Base-by-base conservation (phyloP, 2,888 invertebrate genomes). In the Protophormia terraenovae region DNA sequence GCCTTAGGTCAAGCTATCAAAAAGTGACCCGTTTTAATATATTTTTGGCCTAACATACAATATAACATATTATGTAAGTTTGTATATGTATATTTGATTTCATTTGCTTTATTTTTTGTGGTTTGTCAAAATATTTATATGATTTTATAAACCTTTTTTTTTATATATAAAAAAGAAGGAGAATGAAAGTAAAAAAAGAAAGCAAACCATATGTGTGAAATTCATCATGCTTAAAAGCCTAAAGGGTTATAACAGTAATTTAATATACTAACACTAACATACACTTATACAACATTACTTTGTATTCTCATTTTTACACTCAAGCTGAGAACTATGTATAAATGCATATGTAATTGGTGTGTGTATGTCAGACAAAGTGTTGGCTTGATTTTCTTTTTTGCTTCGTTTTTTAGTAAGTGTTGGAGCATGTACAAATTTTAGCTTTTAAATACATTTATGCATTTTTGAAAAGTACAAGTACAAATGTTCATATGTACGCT, bases 131-230 rank as follows among this genome's bases (percentile, higher is more conserved):
- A n/a, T 58, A n/a, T 10, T n/a, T n/a, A 2, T 4, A 6, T 4
- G 8, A 7, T 45, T 45, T 19, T 19, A 12, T 22, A 22, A 3
- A 66, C 66, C 10, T 66, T 29, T 27, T n/a, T 62, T 19, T 19
- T 10, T 14, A 14, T n/a, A n/a, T n/a, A n/a, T n/a, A n/a, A n/a
- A n/a, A n/a, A n/a, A n/a, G n/a, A n/a, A 4, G 12, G 12, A 19
- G 35, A 19, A 32, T 2, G 7, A 35, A 60, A 10, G 12, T 0
- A n/a, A n/a, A n/a, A n/a, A 60, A 35, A 60, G 5, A 32, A 0
- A 32, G 4, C n/a, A 19, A 29, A 72, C 27, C 58, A 72, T 72
- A 72, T 72, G 69, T 22, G 22, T 53, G 27, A 45, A 73, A 60
- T 73, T 58, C 60, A 45, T 41, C 58, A 60, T 45, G 72, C 45